Conservation (phyloP, 2,113 vertebrate species). For the Ranitomeya variabilis region DNA sequence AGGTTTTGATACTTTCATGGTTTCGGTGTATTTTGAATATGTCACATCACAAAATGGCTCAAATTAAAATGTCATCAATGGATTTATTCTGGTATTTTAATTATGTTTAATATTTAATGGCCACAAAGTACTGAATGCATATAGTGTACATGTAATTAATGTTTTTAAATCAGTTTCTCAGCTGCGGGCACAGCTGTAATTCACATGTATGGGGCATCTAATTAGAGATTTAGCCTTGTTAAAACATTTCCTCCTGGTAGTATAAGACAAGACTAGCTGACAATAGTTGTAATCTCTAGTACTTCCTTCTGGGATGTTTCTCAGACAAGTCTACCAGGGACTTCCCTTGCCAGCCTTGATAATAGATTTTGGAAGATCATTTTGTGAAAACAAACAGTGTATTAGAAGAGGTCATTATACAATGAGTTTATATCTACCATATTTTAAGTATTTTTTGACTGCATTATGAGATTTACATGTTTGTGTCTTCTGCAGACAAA, state of each 20-base stretch:
- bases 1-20: not conserved
- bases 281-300: constrained; percentile 62
- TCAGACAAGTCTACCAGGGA: constrained; percentile 63
- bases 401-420: not conserved
- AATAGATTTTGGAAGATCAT: constrained; percentile 20
- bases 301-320: constrained; percentile 65
- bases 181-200: constrained; percentile 58
- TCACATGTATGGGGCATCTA: constrained; percentile 65
- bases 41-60: not conserved
- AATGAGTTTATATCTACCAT: not conserved
- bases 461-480: constrained; percentile 9
- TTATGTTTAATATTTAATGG: not conserved
- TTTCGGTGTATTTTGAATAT: not conserved
- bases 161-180: constrained; percentile 63
- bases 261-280: constrained; percentile 61
- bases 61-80: not conserved
- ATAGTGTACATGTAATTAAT: constrained; percentile 58
- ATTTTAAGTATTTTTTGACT: not conserved
- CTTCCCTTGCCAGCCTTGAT: constrained; percentile 53
- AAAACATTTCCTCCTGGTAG: constrained; percentile 62
- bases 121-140: not conserved
- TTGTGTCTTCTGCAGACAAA: constrained; percentile 1
- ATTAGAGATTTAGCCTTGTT: constrained; percentile 66
- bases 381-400: constrained; percentile 16
- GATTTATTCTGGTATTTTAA: not conserved